These are phyloP conservation scores for Anaspis maculata DNA, from an alignment of 2,888 invertebrate genomes.

Conservation along the genomic window DNA sequence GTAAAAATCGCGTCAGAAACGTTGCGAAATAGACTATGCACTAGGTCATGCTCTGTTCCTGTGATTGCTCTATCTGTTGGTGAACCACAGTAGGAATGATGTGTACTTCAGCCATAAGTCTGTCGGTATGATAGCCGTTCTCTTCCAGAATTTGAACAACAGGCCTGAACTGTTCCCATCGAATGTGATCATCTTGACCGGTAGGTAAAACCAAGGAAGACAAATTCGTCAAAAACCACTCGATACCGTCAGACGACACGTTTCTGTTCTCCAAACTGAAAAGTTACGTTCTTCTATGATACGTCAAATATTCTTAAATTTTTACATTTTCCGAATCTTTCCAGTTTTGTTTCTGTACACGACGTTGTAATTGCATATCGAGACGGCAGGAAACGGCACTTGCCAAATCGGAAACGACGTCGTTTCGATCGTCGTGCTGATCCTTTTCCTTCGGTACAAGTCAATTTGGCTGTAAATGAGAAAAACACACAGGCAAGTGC, in stretches of 20 bases:
- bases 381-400: constrained; percentile 21
- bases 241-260: constrained; percentile 1
- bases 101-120: constrained; percentile 10
- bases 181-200: too few relatives aligned
- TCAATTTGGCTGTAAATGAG: constrained; percentile 13
- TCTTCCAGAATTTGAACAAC: constrained; percentile 5
- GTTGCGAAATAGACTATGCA: too few relatives aligned
- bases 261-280: background rate
- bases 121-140: constrained; percentile 10
- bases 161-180: too few relatives aligned
- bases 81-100: too few relatives aligned
- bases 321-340: constrained; percentile 13
- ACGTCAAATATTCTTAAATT: background rate
- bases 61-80: too few relatives aligned
- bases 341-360: constrained; percentile 13
- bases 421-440: constrained; percentile 14
- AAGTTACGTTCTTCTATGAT: background rate
- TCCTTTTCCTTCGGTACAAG: constrained; percentile 12
- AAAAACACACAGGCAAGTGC: constrained; percentile 10
- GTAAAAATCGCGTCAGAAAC: background rate
- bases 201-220: constrained; percentile 7
- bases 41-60: too few relatives aligned
- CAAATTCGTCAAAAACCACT: constrained; percentile 11
- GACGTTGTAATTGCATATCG: constrained; percentile 19
- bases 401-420: constrained; percentile 17